These are phyloP conservation scores for Plutella xylostella DNA, from an alignment of 2,888 invertebrate species.

Conservation along the genomic window DNA sequence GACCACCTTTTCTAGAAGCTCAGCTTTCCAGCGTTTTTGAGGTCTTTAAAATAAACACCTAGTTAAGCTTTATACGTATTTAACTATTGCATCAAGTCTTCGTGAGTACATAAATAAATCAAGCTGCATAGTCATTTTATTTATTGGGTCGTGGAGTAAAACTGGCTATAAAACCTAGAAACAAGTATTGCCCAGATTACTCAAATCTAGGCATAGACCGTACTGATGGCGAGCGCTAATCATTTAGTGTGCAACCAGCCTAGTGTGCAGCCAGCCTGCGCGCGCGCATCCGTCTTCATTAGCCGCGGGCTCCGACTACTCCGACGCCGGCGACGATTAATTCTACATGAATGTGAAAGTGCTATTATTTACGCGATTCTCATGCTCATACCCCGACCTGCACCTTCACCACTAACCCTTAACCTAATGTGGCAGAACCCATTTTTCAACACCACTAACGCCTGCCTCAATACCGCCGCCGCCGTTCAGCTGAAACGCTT, in stretches of 20 bases:
- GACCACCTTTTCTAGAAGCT: too few species aligned
- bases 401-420: not conserved
- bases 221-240: constrained; percentile 2
- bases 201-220: not conserved
- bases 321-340: constrained; percentile 32
- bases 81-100: too few species aligned
- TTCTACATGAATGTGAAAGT: constrained; percentile 59
- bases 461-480: not conserved
- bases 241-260: constrained; percentile 17
- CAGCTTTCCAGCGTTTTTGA: too few species aligned
- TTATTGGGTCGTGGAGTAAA: too few species aligned
- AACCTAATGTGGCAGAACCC: not conserved
- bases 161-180: too few species aligned
- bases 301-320: constrained; percentile 41
- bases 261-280: constrained; percentile 27
- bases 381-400: constrained; percentile 15
- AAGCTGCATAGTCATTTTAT: too few species aligned
- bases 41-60: too few species aligned
- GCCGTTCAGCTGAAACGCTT: not conserved
- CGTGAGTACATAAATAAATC: too few species aligned
- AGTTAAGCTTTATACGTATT: too few species aligned
- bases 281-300: constrained; percentile 61
- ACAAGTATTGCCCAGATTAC: not conserved
- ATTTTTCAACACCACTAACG: not conserved
- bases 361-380: constrained; percentile 42